phyloP scores from a whole-genome alignment of 2,113 vertebrate genomes.

The Pomatorhinus ruficollis region DNA sequence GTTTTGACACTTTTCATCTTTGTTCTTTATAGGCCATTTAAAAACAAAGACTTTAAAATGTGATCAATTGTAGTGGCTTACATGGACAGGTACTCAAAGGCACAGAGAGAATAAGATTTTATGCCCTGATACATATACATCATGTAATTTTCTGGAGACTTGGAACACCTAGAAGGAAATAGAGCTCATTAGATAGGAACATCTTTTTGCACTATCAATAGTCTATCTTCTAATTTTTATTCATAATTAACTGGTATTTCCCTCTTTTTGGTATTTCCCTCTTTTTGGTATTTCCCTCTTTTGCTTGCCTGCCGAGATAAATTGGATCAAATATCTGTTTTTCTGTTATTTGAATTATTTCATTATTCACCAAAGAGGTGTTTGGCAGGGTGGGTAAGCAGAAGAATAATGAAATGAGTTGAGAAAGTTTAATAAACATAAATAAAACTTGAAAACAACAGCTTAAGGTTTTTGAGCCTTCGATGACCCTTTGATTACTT shows the following conservation, averaged over 20 bases:
- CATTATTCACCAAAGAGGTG: neutral
- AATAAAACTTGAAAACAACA: slow-evolving; percentile 44
- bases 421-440: slow-evolving; percentile 38
- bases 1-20: slow-evolving; percentile 1
- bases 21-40: slow-evolving; percentile 4
- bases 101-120: neutral
- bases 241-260: neutral
- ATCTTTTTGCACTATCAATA: neutral
- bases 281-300: neutral
- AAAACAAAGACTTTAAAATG: neutral
- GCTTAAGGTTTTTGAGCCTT: slow-evolving; percentile 20
- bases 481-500: slow-evolving; percentile 24
- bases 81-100: neutral
- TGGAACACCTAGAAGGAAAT: neutral
- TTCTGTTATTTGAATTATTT: slow-evolving; percentile 10
- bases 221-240: neutral
- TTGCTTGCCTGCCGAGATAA: neutral
- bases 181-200: neutral
- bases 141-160: neutral
- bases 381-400: neutral
- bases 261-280: neutral
- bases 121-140: neutral
- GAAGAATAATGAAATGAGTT: slow-evolving; percentile 27
- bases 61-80: neutral
- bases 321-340: neutral